Evolutionary conservation across 2,888 invertebrate species (phyloP).

Genomic region (Latheticus oryzae): DNA sequence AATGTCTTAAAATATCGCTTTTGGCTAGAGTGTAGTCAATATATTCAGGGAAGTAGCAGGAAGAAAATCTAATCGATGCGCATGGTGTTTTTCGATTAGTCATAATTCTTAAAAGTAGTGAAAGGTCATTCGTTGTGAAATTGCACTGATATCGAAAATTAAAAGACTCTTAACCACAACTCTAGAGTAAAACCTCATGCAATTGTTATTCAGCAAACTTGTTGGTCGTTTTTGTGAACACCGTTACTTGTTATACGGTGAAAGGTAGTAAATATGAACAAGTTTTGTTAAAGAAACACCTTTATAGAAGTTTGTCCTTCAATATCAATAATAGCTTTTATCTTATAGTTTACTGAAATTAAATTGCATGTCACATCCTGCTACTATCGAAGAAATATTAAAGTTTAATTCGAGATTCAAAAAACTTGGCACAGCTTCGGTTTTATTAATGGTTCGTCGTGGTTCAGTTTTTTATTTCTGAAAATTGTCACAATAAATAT

Average conservation of each 20-base stretch:
- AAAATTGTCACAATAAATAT: no score
- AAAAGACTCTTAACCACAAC: slow-evolving; percentile 39
- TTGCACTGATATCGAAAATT: slow-evolving; percentile 24
- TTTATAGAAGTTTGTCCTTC: slow-evolving; percentile 31
- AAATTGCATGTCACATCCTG: no score
- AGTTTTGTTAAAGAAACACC: slow-evolving; percentile 33
- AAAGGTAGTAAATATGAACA: slow-evolving; percentile 50
- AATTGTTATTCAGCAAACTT: slow-evolving; percentile 52
- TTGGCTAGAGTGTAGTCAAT: slow-evolving; percentile 3
- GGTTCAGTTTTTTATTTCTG: no score
- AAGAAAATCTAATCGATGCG: slow-evolving; percentile 2
- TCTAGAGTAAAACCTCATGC: slow-evolving; percentile 38
- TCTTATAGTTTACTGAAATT: no score
- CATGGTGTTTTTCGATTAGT: slow-evolving; percentile 19
- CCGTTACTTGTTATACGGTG: slow-evolving; percentile 53
- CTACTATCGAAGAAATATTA: no score
- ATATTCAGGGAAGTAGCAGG: slow-evolving; percentile 3
- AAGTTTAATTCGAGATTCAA: no score
- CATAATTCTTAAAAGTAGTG: slow-evolving; percentile 14
- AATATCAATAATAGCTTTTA: slow-evolving; percentile 16
- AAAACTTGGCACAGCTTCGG: no score
- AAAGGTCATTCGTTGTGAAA: slow-evolving; percentile 5
- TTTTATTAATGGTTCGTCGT: no score
- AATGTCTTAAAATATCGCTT: slow-evolving; percentile 12
- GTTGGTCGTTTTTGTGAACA: slow-evolving; percentile 52